Conservation (phyloP, 2,113 vertebrate species). For the Dasyurus viverrinus region DNA sequence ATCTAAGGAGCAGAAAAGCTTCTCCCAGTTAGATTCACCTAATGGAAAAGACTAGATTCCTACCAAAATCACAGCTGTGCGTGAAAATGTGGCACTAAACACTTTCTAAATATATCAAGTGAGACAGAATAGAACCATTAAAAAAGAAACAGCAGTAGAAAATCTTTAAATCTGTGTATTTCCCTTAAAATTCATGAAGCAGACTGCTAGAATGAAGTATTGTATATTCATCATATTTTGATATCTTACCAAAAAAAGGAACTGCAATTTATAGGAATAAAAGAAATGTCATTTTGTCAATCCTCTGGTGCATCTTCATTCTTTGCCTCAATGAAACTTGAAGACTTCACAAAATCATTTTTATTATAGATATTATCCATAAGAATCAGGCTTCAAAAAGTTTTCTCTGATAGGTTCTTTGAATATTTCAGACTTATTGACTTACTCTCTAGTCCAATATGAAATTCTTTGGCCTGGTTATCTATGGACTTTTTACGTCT, state of each 20-base stretch:
- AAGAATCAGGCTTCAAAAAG: neutral
- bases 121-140: neutral
- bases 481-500: neutral
- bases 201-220: neutral
- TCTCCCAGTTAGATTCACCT: neutral
- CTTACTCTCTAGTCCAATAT: neutral
- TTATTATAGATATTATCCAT: neutral
- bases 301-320: neutral
- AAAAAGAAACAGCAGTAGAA: neutral
- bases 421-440: conserved; percentile 12
- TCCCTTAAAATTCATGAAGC: conserved; percentile 33
- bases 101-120: conserved; percentile 7
- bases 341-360: conserved; percentile 22
- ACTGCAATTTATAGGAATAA: conserved; percentile 12
- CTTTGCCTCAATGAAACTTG: conserved; percentile 20
- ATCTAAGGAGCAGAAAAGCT: neutral
- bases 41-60: neutral
- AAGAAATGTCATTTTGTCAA: neutral
- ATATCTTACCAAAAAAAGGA: conserved; percentile 12
- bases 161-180: neutral
- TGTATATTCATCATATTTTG: neutral
- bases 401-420: neutral
- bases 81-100: conserved; percentile 19
- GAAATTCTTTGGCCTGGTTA: conserved; percentile 4
- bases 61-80: neutral